Conservation (phyloP, 2,113 vertebrate genomes). For the Oostethus manadensis region DNA sequence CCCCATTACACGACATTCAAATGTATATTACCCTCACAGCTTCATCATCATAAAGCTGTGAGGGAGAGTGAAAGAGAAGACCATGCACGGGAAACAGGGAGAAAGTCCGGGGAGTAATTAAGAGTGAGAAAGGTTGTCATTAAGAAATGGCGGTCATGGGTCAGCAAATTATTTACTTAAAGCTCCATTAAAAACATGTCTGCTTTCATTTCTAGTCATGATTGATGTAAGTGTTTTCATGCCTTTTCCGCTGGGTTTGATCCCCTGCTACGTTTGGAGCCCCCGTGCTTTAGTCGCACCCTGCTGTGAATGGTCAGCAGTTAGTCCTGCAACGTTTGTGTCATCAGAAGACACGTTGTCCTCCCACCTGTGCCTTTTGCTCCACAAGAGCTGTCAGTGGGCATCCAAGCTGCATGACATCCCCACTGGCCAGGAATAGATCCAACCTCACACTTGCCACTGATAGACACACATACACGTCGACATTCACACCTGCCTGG, state of each 20-base stretch:
- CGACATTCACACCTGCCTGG: too few relatives aligned
- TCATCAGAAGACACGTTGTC: too few relatives aligned
- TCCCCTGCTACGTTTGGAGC: too few relatives aligned
- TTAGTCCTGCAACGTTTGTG: too few relatives aligned
- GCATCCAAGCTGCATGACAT: too few relatives aligned
- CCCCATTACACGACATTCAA: conserved; percentile 85
- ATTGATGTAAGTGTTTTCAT: conserved; percentile 78
- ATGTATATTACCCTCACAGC: conserved; percentile 85
- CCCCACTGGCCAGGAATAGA: too few relatives aligned
- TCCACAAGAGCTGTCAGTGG: too few relatives aligned
- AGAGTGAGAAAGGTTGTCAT: conserved; percentile 60
- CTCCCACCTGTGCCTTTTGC: too few relatives aligned
- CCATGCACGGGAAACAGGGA: conserved; percentile 25
- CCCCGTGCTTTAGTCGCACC: too few relatives aligned
- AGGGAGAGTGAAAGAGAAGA: conserved; percentile 51
- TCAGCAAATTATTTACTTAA: conserved; percentile 90
- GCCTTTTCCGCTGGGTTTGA: conserved; percentile 35
- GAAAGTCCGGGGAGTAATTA: conserved; percentile 61
- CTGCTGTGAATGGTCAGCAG: too few relatives aligned
- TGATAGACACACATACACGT: too few relatives aligned
- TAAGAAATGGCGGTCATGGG: conserved; percentile 84
- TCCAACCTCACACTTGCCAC: too few relatives aligned
- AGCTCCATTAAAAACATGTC: conserved; percentile 87
- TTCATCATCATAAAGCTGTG: conserved; percentile 85
- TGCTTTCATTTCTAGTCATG: conserved; percentile 92